Percentiles rank a stretch among this genome's conserved stretches.
These are phyloP conservation scores for Noctua comes DNA, from an alignment of 2,888 invertebrate genomes.

Conservation along the genomic window DNA sequence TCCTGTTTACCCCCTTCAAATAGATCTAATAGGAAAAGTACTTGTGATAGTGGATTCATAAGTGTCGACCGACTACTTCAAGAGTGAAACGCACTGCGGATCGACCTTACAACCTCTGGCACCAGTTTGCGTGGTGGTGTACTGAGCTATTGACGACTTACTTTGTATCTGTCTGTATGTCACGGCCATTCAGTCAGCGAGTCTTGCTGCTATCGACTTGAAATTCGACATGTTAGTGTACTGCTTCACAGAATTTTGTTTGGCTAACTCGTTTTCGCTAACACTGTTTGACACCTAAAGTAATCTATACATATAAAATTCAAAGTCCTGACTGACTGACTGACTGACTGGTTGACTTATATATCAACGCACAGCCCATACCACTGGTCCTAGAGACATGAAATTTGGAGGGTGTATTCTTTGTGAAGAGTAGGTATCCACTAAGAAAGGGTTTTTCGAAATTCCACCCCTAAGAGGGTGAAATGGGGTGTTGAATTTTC, in stretches of 20 bases:
- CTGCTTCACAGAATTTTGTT: background rate
- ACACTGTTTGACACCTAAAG: background rate
- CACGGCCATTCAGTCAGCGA: constrained; percentile 23
- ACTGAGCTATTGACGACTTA: constrained; percentile 22
- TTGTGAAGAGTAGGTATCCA: too few species aligned
- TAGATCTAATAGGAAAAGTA: background rate
- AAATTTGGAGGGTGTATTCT: too few species aligned
- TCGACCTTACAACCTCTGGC: constrained; percentile 25
- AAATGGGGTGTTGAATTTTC: too few species aligned
- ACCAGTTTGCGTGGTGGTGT: constrained; percentile 5
- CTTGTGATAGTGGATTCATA: background rate
- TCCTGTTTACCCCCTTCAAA: background rate
- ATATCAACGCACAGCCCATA: too few species aligned
- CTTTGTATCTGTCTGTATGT: constrained; percentile 21
- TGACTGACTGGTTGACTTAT: too few species aligned
- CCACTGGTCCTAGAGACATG: too few species aligned
- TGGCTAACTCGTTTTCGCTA: background rate
- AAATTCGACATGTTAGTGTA: constrained; percentile 22
- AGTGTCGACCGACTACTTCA: constrained; percentile 8
- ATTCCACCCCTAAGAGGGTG: too few species aligned
- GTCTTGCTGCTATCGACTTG: background rate
- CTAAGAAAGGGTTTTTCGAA: too few species aligned
- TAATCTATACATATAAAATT: too few species aligned
- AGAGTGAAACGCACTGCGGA: constrained; percentile 12
- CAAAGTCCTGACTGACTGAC: too few species aligned